A percentile compares a stretch with the other conserved stretches of the same genome.
These are phyloP conservation scores for Eumaeus atala DNA, from an alignment of 1,140 invertebrate species.

Conservation along the genomic window DNA sequence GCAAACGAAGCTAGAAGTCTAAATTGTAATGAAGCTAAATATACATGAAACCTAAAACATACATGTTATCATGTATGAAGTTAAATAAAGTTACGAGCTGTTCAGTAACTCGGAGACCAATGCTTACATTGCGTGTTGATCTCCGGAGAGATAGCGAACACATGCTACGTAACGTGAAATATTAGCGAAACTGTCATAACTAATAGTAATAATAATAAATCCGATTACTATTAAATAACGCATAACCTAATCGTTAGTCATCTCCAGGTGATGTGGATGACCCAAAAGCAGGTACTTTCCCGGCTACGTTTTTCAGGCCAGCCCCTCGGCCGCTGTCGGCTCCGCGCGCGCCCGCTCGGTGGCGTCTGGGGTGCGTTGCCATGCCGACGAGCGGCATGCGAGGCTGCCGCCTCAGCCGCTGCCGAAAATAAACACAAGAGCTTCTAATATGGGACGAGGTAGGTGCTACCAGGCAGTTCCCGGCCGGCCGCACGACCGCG, in stretches of 20 bases:
- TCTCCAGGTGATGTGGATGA: conserved; percentile 33
- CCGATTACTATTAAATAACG: no score
- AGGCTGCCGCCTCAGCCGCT: conserved; percentile 40
- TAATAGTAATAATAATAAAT: no score
- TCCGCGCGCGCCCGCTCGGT: conserved; percentile 34
- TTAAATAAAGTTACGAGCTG: no score
- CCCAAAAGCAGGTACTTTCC: conserved; percentile 34
- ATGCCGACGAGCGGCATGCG: conserved; percentile 56
- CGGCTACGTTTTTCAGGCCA: conserved; percentile 33
- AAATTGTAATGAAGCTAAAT: no score
- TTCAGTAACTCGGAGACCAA: no score
- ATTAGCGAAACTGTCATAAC: no score
- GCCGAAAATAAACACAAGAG: conserved; percentile 65
- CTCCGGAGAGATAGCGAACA: no score
- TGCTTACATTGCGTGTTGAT: no score
- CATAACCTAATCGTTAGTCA: background rate
- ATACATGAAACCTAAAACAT: no score
- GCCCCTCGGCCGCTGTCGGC: conserved; percentile 34
- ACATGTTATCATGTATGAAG: no score
- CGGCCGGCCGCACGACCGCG: background rate
- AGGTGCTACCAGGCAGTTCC: background rate
- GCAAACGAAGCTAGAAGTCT: no score
- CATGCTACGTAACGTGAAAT: no score
- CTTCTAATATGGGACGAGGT: conserved; percentile 23
- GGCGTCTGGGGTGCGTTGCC: conserved; percentile 60